Evolutionary conservation across 2,888 invertebrate species (phyloP), one percentile per base, ranked within the genome.

Genomic region (Athalia rosae): DNA sequence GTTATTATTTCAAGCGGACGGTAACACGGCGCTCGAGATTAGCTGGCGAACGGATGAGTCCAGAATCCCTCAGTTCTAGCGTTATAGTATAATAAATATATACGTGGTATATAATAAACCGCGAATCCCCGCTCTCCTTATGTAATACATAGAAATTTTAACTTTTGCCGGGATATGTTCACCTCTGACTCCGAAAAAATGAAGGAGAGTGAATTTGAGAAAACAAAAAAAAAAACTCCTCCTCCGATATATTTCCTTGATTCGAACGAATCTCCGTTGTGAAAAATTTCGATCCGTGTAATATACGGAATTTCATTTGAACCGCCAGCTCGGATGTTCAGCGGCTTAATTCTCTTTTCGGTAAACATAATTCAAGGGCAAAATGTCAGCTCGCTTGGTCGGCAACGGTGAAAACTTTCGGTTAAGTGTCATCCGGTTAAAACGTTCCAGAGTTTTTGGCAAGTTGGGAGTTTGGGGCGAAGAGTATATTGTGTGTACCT

Each of bases 1-100:
- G 61, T 74, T 74, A 74, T 74, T 74, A 74, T 74, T 74, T 74
- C 62, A 74, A 62, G 74, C 74, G 48, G 61, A n/a, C 45, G 7
- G 58, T 58, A 47, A 67, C 58, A 71, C 58, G 61, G 48, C 13
- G 48, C 74, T 74, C 61, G 59, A 61, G 74, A 74, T 74, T 61
- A 74, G 74, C 74, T 74, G 48, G 74, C 47, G 61, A 62, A 74
- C 61, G 59, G 48, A 74, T 67, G 67, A 67, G 48, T 67, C 53
- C 53, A 15, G 67, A 41, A 13, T 48, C 67, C 67, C 48, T 50
- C 50, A 11, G 45, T 67, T 67, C 67, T 28, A 28, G 28, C 28
- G 28, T 2, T 28, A n/a, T n/a, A 28, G 28, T 28, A 28, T 28
- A 28, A 28, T 28, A 28, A 28, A 28, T 28, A 28, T 28, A 28